phyloP scores from a whole-genome alignment of 2,113 vertebrate species.

The Tursiops truncatus region DNA sequence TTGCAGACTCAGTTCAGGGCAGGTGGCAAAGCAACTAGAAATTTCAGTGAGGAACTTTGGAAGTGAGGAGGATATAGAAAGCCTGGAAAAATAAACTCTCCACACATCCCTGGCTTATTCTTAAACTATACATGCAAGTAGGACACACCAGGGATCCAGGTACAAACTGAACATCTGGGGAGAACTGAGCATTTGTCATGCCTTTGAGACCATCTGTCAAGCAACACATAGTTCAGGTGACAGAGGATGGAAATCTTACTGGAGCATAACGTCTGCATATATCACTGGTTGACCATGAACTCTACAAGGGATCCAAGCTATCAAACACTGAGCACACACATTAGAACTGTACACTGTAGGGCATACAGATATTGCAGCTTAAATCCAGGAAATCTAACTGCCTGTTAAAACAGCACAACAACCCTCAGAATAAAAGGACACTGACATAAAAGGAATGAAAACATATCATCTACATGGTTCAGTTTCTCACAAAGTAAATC shows the following conservation, averaged over 20 bases:
- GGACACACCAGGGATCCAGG: not conserved
- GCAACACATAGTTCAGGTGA: not conserved
- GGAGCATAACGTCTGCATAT: not conserved
- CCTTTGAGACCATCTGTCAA: not conserved
- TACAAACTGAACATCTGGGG: not conserved
- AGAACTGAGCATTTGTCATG: not conserved
- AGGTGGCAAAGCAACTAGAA: not conserved
- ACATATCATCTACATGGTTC: not conserved
- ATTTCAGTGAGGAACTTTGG: not conserved
- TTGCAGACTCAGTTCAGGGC: not conserved
- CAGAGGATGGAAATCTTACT: not conserved
- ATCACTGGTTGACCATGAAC: not conserved
- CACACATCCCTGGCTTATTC: not conserved
- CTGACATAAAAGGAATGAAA: not conserved
- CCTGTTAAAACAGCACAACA: not conserved
- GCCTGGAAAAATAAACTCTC: not conserved
- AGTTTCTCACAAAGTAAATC: conserved; percentile 17
- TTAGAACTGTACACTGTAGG: not conserved
- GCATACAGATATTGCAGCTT: not conserved
- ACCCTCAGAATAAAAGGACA: not conserved
- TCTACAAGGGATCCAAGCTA: not conserved
- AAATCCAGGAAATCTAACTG: not conserved
- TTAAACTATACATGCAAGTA: not conserved
- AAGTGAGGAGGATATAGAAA: not conserved
- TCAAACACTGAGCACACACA: not conserved